Base-by-base conservation (phyloP, 2,113 vertebrate genomes). In the Naja naja region DNA sequence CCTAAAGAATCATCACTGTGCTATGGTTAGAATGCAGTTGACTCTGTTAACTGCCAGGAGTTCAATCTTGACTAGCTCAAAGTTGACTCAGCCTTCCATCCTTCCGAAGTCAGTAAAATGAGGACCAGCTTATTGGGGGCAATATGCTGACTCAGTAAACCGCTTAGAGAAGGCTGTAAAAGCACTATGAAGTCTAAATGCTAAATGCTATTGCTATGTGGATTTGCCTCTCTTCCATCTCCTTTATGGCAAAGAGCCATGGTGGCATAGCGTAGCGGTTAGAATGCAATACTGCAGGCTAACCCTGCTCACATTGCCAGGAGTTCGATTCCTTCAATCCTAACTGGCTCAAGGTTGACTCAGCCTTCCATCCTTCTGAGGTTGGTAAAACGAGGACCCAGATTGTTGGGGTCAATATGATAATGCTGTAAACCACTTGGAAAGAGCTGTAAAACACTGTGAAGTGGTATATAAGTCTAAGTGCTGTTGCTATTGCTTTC, bases 1-100 rank as follows among this genome's bases (percentile, higher is more conserved):
- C 97, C 92, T 53, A 96, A 95, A 96, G 95, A 96, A 95, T 96
- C 94, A 97, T 96, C 93, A 96, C 14, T 34, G 30, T 34, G 30
- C 30, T 30, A 1, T 69, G 30, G 5, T 69, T 69, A 69, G 30
- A 34, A 69, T 69, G 30, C 64, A 69, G 14, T 69, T 69, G 30
- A 69, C 64, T 69, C 64, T 34, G 30, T 69, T 34, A 4, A 69
- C n/a, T 34, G 30, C 14, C 14, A 34, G 64, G 14, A 69, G 30
- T 69, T 69, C 0, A 1, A 60, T 27, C 25, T 10, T 60, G 56
- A 60, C 25, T 3, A 1, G 25, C 56, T 60, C 56, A 60, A 60
- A 9, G 20, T 60, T 60, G 25, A 60, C 3, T 60, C 56, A 60
- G 8, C 25, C 56, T 60, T 60, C 56, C 56, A 23, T 25, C 23